Conservation (phyloP, 2,113 vertebrate genomes). For the Cochlearius cochlearius region DNA sequence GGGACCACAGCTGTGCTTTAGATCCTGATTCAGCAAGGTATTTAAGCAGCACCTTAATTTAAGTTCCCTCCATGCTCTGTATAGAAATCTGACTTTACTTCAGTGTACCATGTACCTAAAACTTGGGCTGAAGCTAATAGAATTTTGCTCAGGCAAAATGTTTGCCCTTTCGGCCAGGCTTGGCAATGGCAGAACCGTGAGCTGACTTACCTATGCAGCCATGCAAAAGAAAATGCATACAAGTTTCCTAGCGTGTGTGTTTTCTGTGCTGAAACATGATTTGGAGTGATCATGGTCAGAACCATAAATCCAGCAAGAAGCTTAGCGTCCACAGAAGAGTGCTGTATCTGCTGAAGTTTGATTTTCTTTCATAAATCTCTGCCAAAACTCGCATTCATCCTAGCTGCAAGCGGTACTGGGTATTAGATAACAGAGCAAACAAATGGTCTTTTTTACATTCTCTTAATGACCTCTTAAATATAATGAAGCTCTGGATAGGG, state of each 20-base stretch:
- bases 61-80: not conserved
- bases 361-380: not conserved
- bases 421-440: not conserved
- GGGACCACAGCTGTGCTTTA: not conserved
- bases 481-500: not conserved
- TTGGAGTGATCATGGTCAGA: not conserved
- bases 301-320: not conserved
- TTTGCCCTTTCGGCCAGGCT: not conserved
- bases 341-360: not conserved
- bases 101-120: fast-evolving
- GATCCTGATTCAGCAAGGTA: not conserved
- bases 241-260: not conserved
- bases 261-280: not conserved
- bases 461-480: not conserved
- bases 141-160: not conserved
- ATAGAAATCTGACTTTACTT: not conserved
- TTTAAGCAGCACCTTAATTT: not conserved
- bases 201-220: not conserved
- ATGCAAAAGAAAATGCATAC: not conserved
- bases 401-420: not conserved
- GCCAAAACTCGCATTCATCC: not conserved
- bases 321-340: not conserved
- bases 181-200: not conserved
- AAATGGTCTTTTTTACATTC: not conserved
- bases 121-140: no score